Percentiles rank a stretch among this genome's conserved stretches.
Evolutionary conservation across 2,888 invertebrate species (phyloP).

Genomic region (Meteorus cinctellus): DNA sequence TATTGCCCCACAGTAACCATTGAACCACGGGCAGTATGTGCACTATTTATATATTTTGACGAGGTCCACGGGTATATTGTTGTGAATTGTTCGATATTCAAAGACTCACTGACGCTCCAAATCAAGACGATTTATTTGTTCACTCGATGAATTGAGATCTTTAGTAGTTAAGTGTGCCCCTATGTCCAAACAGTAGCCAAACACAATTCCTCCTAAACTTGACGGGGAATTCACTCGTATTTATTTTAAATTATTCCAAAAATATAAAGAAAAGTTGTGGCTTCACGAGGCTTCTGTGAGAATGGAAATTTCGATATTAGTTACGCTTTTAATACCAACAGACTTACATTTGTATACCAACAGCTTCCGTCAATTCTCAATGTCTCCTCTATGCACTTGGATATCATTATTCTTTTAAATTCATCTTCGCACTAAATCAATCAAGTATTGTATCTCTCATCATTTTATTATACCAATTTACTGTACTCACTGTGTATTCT

Average conservation of each 20-base stretch:
- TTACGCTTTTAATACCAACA: constrained; percentile 2
- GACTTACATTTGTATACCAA: background rate
- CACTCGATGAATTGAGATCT: constrained; percentile 12
- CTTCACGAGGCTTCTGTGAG: background rate
- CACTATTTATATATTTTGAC: constrained; percentile 1
- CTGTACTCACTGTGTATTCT: background rate
- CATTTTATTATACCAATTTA: background rate
- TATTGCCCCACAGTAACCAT: background rate
- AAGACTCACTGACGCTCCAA: constrained; percentile 22
- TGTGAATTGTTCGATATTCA: constrained; percentile 50
- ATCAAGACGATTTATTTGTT: constrained; percentile 28
- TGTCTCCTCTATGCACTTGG: background rate
- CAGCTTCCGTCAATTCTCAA: background rate
- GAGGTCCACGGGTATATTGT: constrained; percentile 68
- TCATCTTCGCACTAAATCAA: background rate
- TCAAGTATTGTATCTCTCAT: background rate
- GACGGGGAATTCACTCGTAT: constrained; percentile 8
- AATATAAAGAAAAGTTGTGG: background rate
- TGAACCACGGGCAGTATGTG: background rate
- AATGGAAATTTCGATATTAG: background rate
- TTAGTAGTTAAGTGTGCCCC: constrained; percentile 43
- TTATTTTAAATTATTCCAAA: background rate
- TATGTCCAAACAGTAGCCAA: constrained; percentile 28
- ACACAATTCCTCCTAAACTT: background rate
- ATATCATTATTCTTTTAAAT: background rate